Base-by-base conservation (phyloP, 2,888 invertebrate genomes). In the Spisula subtruncata region DNA sequence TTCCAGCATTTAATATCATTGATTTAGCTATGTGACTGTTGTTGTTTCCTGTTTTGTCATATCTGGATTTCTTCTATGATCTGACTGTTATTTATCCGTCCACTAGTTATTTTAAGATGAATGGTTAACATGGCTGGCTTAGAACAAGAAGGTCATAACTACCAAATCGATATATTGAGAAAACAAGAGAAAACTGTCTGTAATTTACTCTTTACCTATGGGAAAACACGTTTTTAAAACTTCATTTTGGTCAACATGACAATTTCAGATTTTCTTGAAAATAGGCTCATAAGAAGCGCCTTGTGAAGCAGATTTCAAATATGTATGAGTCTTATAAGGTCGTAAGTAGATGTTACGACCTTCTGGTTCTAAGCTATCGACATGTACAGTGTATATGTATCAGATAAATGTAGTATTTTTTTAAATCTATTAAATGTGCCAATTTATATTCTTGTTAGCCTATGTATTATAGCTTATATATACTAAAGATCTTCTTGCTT, bases 381-480 rank as follows among this genome's bases (percentile, higher is more conserved):
- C n/a, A n/a, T n/a, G n/a, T n/a, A n/a, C 2, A 66, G 12, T 51
- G 51, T 25, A 66, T n/a, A 56, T 56, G 12, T 66, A 25, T 25
- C 5, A 25, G 60, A n/a, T 25, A 66, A n/a, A 41, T 41, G 41
- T 66, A 25, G 60, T 25, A 66, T 66, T 66, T 60, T 66, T 66
- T 66, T 66, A 66, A 51, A 6, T 56, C 60, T 66, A 25, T 66
- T n/a, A 25, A 66, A n/a, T n/a, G 60, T 66, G 60, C 25, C 60
- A 66, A 66, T 66, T 25, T 66, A 66, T 66, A 66, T 66, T 5
- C 5, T 66, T 66, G 60, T 66, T 66, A 66, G 60, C 60, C 10
- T 66, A 6, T 66, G 60, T 66, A n/a, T 8, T 66, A 66, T 66
- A 66, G 25, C 2, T 66, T 66, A 66, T 66, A 66, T 66, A 66